Evolutionary conservation across 2,888 invertebrate genomes (phyloP).

Genomic region (Lepidocyrtinus sp.): DNA sequence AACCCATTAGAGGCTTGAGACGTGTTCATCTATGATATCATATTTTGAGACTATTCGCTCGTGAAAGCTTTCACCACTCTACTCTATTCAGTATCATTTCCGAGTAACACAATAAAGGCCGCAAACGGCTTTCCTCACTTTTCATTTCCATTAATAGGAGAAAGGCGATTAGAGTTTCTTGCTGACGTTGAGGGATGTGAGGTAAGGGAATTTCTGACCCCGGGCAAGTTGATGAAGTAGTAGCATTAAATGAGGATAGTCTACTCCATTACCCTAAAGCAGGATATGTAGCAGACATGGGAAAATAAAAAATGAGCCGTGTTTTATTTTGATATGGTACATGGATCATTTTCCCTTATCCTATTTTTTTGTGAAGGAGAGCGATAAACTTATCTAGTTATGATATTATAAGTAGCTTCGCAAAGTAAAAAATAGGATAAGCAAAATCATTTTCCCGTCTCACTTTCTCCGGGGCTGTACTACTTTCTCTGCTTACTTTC

Average conservation of each 20-base stretch:
- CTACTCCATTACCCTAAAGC: not conserved
- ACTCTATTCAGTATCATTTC: too few species aligned
- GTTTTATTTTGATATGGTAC: not conserved
- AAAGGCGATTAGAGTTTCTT: not conserved
- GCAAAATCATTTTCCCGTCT: not conserved
- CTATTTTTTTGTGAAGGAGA: not conserved
- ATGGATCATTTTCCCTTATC: not conserved
- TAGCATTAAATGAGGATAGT: not conserved
- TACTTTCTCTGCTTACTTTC: not conserved
- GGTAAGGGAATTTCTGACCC: slow-evolving; percentile 14
- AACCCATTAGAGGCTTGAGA: too few species aligned
- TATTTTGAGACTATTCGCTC: not conserved
- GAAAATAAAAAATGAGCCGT: not conserved
- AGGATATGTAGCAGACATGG: too few species aligned
- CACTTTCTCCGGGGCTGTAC: not conserved
- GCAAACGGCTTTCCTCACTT: not conserved
- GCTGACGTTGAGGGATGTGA: slow-evolving; percentile 1
- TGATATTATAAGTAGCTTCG: not conserved
- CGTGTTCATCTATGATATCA: not conserved
- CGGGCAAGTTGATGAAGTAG: not conserved
- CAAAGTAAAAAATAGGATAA: slow-evolving; percentile 2
- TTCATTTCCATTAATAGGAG: not conserved
- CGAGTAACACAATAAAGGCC: not conserved
- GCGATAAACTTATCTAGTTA: not conserved
- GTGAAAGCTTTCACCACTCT: too few species aligned